A percentile compares a stretch with the other conserved stretches of the same genome.
phyloP scores from a whole-genome alignment of 2,797 vertebrate genomes.

The Peromyscus attwateri region DNA sequence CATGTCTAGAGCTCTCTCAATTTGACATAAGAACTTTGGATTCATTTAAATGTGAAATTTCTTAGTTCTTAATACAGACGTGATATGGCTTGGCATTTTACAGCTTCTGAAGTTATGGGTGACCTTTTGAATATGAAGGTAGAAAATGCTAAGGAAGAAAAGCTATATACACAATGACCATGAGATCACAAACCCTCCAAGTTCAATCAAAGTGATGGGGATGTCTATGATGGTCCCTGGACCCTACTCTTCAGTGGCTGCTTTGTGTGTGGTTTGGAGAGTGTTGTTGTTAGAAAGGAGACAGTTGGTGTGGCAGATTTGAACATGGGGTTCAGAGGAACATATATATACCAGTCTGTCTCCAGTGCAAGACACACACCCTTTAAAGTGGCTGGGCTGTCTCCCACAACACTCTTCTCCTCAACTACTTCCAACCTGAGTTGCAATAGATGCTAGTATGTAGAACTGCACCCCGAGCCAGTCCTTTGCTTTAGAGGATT shows the following conservation, averaged over 20 bases:
- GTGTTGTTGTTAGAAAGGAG: background rate
- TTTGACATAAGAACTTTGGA: background rate
- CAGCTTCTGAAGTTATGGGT: background rate
- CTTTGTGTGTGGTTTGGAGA: slow-evolving; percentile 13
- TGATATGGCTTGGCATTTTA: background rate
- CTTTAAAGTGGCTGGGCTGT: background rate
- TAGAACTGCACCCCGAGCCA: background rate
- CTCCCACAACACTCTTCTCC: too few relatives aligned
- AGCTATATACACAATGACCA: background rate
- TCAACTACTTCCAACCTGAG: background rate
- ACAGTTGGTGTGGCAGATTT: background rate
- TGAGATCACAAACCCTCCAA: background rate
- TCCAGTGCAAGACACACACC: background rate
- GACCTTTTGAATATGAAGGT: slow-evolving; percentile 39
- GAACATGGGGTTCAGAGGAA: background rate
- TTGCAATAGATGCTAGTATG: background rate
- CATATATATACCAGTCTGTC: background rate
- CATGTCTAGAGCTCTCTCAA: background rate
- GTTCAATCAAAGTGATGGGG: background rate
- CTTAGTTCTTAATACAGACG: slow-evolving; percentile 10
- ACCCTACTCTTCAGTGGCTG: background rate
- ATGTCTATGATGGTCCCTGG: background rate
- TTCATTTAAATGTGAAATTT: background rate
- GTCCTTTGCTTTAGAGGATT: background rate
- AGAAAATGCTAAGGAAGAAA: slow-evolving; percentile 32